These are phyloP conservation scores for Lanius collurio DNA, from an alignment of 2,113 vertebrate species.

Conservation along the genomic window DNA sequence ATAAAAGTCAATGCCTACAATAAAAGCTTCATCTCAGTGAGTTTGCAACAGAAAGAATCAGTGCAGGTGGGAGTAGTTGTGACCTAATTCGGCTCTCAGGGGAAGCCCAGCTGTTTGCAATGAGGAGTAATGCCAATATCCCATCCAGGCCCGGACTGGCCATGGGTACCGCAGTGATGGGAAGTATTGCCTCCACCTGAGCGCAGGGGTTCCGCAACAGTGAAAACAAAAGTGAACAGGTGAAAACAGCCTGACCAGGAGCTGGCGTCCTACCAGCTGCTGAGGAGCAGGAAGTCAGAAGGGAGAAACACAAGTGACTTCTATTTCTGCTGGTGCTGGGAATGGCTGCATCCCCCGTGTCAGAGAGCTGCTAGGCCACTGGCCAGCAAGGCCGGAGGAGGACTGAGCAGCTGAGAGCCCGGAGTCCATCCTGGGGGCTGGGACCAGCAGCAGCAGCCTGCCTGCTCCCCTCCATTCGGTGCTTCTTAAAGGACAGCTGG, in stretches of 20 bases:
- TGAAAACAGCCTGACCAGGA: neutral
- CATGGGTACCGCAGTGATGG: neutral
- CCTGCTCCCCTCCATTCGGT: accelerated
- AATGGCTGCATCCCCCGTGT: accelerated
- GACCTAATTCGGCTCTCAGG: neutral
- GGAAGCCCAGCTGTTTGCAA: neutral
- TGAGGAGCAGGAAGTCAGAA: neutral
- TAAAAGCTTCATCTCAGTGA: neutral
- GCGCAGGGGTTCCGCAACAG: neutral
- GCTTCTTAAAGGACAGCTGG: accelerated
- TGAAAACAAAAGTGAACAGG: neutral
- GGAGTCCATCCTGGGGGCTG: accelerated
- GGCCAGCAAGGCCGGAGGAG: neutral
- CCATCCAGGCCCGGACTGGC: neutral
- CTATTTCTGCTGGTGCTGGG: accelerated
- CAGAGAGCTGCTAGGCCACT: neutral
- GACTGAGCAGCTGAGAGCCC: neutral
- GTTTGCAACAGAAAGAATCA: neutral
- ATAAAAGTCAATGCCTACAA: neutral
- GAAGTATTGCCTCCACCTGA: neutral
- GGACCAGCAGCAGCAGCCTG: accelerated
- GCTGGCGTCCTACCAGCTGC: too few relatives aligned
- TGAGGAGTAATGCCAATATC: neutral
- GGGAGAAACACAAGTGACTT: accelerated
- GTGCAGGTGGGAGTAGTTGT: neutral